These are phyloP conservation scores for Rhagium mordax DNA, from an alignment of 2,888 invertebrate genomes.

Conservation along the genomic window DNA sequence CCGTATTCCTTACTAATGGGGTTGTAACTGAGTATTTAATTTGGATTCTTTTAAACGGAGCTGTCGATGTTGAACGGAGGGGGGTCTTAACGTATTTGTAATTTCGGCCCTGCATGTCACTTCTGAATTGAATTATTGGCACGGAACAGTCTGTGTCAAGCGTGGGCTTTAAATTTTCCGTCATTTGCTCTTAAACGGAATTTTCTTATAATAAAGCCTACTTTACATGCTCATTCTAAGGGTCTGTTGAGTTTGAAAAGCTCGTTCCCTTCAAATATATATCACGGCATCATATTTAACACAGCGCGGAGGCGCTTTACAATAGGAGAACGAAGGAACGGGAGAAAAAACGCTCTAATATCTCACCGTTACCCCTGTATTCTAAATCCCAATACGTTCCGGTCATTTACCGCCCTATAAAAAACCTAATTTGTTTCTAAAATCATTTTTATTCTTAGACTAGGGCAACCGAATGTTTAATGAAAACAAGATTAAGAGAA, in stretches of 20 bases:
- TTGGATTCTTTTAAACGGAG: not conserved
- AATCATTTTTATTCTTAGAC: slow-evolving; percentile 37
- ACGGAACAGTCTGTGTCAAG: slow-evolving; percentile 57
- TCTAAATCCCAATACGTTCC: slow-evolving; percentile 56
- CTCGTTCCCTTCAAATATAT: slow-evolving; percentile 62
- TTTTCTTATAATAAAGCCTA: slow-evolving; percentile 66
- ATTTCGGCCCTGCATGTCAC: not conserved
- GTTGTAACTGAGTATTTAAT: not conserved
- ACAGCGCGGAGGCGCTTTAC: slow-evolving; percentile 53
- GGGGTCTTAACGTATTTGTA: slow-evolving; percentile 6
- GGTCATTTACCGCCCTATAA: slow-evolving; percentile 56
- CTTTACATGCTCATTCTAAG: slow-evolving; percentile 67
- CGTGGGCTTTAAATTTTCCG: slow-evolving; percentile 60
- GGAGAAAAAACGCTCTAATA: slow-evolving; percentile 47
- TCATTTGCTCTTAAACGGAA: slow-evolving; percentile 64
- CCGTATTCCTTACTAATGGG: not conserved
- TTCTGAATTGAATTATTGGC: slow-evolving; percentile 53
- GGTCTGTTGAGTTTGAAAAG: slow-evolving; percentile 64
- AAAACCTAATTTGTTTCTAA: slow-evolving; percentile 54
- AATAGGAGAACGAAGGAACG: slow-evolving; percentile 52
- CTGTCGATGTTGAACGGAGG: not conserved
- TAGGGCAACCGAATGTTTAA: too few species aligned
- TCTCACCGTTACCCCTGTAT: slow-evolving; percentile 50
- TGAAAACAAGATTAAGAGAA: too few species aligned
- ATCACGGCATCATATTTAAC: slow-evolving; percentile 60